A percentile compares a stretch with the other conserved stretches of the same genome.
These are phyloP conservation scores for Alca torda DNA, from an alignment of 2,797 vertebrate species.

Conservation along the genomic window DNA sequence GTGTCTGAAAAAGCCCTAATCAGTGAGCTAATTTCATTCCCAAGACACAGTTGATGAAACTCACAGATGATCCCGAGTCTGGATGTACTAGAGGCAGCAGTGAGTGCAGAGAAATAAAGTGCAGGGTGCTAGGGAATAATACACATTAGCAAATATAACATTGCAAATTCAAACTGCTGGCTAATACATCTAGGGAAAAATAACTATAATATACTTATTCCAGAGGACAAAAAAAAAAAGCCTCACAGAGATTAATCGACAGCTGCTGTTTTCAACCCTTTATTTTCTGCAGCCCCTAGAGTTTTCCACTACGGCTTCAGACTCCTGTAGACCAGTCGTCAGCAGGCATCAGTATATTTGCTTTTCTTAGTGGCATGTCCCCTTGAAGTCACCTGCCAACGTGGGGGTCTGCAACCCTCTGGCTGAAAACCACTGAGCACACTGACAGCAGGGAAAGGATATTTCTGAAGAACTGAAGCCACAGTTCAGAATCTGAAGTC, in stretches of 20 bases:
- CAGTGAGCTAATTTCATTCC: not conserved
- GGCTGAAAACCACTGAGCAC: not conserved
- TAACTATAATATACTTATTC: not conserved
- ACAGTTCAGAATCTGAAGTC: not conserved
- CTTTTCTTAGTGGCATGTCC: not conserved
- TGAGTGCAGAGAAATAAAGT: not conserved
- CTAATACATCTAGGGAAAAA: not conserved
- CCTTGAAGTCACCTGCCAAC: not conserved
- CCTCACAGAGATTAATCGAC: not conserved
- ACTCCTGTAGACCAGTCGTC: not conserved
- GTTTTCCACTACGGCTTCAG: not conserved
- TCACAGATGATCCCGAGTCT: not conserved
- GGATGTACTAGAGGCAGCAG: not conserved
- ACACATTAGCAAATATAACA: not conserved
- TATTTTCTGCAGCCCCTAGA: not conserved
- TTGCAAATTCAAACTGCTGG: not conserved
- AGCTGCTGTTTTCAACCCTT: not conserved
- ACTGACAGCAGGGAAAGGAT: not conserved
- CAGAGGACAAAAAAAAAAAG: not conserved
- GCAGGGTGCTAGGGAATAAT: not conserved
- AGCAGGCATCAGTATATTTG: not conserved
- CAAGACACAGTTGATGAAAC: not conserved
- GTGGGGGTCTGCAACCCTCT: not conserved
- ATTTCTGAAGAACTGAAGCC: not conserved
- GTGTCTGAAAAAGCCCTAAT: not conserved